These are phyloP conservation scores for Spodoptera frugiperda DNA, from an alignment of 1,140 invertebrate species.

Conservation along the genomic window DNA sequence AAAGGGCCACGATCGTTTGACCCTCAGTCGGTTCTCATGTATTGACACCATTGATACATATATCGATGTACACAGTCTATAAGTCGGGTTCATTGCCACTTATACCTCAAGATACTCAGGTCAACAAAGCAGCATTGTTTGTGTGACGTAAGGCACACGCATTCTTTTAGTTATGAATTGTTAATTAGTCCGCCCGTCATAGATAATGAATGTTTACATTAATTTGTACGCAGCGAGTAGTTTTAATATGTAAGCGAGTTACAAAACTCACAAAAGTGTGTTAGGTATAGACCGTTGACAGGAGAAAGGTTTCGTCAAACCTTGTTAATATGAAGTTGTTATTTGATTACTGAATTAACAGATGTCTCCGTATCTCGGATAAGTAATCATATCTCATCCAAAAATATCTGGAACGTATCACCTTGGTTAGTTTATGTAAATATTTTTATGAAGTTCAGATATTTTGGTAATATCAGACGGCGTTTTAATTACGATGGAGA, in stretches of 20 bases:
- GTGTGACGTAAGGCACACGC: slow-evolving; percentile 50
- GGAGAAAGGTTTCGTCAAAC: not conserved
- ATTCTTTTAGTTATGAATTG: slow-evolving; percentile 55
- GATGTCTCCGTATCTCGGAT: no score
- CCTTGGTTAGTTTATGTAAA: no score
- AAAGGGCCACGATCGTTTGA: slow-evolving; percentile 52
- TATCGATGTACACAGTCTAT: slow-evolving; percentile 18
- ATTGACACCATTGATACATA: slow-evolving; percentile 48
- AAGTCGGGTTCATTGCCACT: slow-evolving; percentile 56
- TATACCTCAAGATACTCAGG: slow-evolving; percentile 40
- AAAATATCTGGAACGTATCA: no score
- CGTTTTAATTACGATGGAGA: no score
- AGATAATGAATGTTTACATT: slow-evolving; percentile 53
- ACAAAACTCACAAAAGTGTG: not conserved
- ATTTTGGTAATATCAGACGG: no score
- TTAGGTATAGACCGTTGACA: not conserved
- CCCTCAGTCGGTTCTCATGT: slow-evolving; percentile 30
- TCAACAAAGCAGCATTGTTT: slow-evolving; percentile 49
- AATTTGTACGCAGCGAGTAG: slow-evolving; percentile 13
- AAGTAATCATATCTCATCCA: no score
- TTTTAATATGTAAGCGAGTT: slow-evolving; percentile 21
- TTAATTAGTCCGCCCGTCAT: slow-evolving; percentile 53
- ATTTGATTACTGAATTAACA: no score
- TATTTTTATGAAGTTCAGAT: no score
- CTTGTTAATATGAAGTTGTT: no score